Evolutionary conservation across 2,888 invertebrate species (phyloP).

Genomic region (Scrobipalpa atriplicella): DNA sequence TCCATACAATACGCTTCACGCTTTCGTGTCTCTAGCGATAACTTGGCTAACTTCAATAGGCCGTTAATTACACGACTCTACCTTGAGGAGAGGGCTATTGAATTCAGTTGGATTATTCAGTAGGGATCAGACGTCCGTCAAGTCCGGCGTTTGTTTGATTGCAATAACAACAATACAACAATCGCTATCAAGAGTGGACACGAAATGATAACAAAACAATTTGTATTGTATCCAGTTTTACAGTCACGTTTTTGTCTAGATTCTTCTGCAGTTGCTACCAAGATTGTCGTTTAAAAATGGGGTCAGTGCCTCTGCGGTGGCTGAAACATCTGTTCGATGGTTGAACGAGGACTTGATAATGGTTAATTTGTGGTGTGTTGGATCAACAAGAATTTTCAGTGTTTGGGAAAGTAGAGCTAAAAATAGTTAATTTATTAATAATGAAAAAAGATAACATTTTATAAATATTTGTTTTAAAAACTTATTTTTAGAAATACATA

Average conservation of each 20-base stretch:
- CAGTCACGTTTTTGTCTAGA: constrained; percentile 8
- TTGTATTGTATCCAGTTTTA: not conserved
- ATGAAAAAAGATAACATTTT: too few relatives aligned
- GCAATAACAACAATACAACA: not conserved
- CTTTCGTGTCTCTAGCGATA: not conserved
- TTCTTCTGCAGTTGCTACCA: not conserved
- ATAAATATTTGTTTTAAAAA: too few relatives aligned
- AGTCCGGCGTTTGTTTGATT: not conserved
- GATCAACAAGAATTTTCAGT: too few relatives aligned
- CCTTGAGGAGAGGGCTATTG: not conserved
- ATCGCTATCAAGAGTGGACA: not conserved
- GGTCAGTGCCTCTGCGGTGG: constrained; percentile 1
- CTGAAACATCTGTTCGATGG: constrained; percentile 1
- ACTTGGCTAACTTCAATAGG: not conserved
- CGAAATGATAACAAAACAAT: not conserved
- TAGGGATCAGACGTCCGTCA: constrained; percentile 3
- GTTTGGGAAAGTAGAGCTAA: too few relatives aligned
- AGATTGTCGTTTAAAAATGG: not conserved
- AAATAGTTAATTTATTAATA: too few relatives aligned
- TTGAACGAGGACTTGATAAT: not conserved
- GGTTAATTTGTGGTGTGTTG: too few relatives aligned
- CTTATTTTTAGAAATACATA: too few relatives aligned
- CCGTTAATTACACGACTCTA: not conserved
- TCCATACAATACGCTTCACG: constrained; percentile 38
- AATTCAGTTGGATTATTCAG: not conserved